A percentile compares a stretch with the other conserved stretches of the same genome.
Conservation (phyloP, 2,888 invertebrate genomes). For the Teleiodes luculella region DNA sequence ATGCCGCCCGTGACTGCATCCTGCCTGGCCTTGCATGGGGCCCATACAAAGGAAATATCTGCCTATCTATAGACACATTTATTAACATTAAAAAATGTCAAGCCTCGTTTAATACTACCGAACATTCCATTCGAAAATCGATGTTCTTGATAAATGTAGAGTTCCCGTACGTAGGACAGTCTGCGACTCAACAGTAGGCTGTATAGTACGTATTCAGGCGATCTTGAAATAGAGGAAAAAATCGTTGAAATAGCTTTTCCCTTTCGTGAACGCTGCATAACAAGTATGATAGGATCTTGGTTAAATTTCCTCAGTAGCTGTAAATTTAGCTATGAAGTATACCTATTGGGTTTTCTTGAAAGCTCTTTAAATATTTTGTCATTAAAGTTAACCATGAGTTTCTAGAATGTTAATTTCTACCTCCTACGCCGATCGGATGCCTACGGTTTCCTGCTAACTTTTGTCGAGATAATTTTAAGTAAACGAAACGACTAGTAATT, state of each 20-base stretch:
- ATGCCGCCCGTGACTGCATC: constrained; percentile 53
- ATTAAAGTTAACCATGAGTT: not conserved
- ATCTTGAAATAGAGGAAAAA: too few relatives aligned
- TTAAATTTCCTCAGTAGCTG: not conserved
- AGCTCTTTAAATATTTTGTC: not conserved
- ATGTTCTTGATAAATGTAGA: not conserved
- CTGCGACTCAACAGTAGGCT: not conserved
- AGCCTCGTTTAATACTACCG: not conserved
- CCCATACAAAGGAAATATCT: constrained; percentile 29
- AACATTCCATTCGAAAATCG: constrained; percentile 1
- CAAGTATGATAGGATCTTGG: not conserved
- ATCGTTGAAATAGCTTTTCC: not conserved
- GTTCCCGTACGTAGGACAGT: not conserved
- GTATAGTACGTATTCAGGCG: too few relatives aligned
- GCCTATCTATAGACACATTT: not conserved
- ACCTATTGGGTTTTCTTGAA: not conserved
- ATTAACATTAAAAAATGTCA: not conserved
- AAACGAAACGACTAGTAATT: constrained; percentile 30
- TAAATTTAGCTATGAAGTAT: not conserved
- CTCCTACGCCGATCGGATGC: constrained; percentile 4
- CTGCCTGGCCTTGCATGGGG: constrained; percentile 38
- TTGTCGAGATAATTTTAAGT: constrained; percentile 43
- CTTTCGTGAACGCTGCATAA: not conserved
- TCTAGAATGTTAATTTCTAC: constrained; percentile 12
- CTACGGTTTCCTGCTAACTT: constrained; percentile 20